Percentiles rank a stretch among this genome's conserved stretches.
Evolutionary conservation across 2,888 invertebrate genomes (phyloP).

Genomic region (Ophion slaviceki): DNA sequence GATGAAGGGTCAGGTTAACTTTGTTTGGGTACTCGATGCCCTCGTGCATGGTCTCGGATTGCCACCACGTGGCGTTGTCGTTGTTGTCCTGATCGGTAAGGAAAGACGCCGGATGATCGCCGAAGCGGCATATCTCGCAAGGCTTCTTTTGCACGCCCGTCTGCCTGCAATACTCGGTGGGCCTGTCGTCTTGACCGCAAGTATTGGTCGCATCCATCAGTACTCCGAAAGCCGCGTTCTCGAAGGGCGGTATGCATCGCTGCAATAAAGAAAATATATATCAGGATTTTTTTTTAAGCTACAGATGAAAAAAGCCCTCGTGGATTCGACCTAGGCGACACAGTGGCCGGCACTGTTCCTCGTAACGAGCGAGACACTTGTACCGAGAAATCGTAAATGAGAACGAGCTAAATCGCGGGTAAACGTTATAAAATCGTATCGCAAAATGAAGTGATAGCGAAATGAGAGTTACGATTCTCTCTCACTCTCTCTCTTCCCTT

Average conservation of each 20-base stretch:
- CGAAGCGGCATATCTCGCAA: slow-evolving; percentile 90
- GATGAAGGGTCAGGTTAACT: slow-evolving; percentile 95
- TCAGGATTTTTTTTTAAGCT: background rate
- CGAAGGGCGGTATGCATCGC: slow-evolving; percentile 98
- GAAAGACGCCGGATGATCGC: slow-evolving; percentile 89
- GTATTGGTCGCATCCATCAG: slow-evolving; percentile 97
- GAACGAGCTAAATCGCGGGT: slow-evolving; percentile 6
- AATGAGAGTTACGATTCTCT: slow-evolving; percentile 23
- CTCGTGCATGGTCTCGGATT: slow-evolving; percentile 98
- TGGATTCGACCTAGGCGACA: slow-evolving; percentile 19
- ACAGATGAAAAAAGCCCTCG: background rate
- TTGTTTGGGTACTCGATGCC: slow-evolving; percentile 95
- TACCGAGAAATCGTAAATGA: slow-evolving; percentile 44
- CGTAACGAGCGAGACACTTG: slow-evolving; percentile 25
- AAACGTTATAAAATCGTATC: slow-evolving; percentile 57
- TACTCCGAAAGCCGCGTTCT: slow-evolving; percentile 96
- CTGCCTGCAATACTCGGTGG: slow-evolving; percentile 95
- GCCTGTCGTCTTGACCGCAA: slow-evolving; percentile 92
- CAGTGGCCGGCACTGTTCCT: slow-evolving; percentile 52
- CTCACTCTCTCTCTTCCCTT: background rate
- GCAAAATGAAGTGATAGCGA: slow-evolving; percentile 47
- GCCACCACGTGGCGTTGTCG: slow-evolving; percentile 98
- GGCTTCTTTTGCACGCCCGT: slow-evolving; percentile 92
- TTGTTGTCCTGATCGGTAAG: slow-evolving; percentile 96
- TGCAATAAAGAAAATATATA: slow-evolving; percentile 82